Evolutionary conservation across 2,888 invertebrate species (phyloP), one percentile per base, ranked within the genome.

Genomic region (Diplazon laetatorius): DNA sequence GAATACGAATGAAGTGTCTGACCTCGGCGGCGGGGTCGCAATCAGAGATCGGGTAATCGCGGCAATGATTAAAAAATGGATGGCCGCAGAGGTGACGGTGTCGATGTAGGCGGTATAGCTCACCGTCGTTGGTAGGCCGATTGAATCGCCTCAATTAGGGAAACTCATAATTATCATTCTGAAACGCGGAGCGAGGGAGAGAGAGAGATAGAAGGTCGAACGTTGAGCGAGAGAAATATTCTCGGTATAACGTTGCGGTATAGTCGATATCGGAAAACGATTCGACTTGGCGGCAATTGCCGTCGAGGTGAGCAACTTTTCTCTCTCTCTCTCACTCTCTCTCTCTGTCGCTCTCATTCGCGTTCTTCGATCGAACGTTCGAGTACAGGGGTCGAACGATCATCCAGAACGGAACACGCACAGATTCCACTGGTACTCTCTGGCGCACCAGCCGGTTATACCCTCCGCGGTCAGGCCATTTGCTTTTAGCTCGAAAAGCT

Each of bases 141-240:
- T 88, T 86, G 85, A 89, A 86, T 87, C 80, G 83, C 80, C 83
- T 83, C 85, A 86, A 87, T 88, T 86, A 87, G 85, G 85, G 85
- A 87, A 86, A 87, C 84, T 87, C 84, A 85, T 89, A 89, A 89
- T 89, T 88, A 88, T 86, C 84, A 86, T 73, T 69, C 78, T n/a
- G 22, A 30, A 35, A 48, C 30, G 48, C 25, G 35, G 48, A 18
- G 30, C n/a, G 63, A 42, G 22, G 10, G 44, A 16, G 39, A 3
- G n/a, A 14, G 52, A 6, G 46, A n/a, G 22, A 16, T 12, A 6
- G 22, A 22, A 16, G 20, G 14, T 16, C 16, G 14, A 30, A 39
- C 25, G 20, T 9, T 10, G 22, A 60, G 20, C 18, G 44, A 37
- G 42, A 50, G 60, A 14, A 59, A 71, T 57, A 14, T 39, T 48